These are phyloP conservation scores for Ennomos quercinarius DNA, from an alignment of 2,888 invertebrate species.

Conservation along the genomic window DNA sequence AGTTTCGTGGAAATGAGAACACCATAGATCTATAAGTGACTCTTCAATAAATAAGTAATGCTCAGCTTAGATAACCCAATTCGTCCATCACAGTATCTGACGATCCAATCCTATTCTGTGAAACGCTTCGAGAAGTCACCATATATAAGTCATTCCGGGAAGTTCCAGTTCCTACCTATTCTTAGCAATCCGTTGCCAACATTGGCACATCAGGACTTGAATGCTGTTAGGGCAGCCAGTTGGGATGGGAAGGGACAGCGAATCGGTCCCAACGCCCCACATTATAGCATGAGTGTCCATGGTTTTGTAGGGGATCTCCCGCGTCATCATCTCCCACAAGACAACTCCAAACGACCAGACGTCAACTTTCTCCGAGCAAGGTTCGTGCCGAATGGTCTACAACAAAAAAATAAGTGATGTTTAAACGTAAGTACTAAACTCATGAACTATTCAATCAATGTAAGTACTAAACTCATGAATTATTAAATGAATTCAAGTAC, in stretches of 20 bases:
- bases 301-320: slow-evolving; percentile 84
- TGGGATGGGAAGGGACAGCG: slow-evolving; percentile 96
- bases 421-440: too few relatives aligned
- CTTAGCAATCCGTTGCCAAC: slow-evolving; percentile 96
- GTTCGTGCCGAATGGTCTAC: slow-evolving; percentile 95
- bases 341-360: slow-evolving; percentile 99
- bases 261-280: slow-evolving; percentile 98
- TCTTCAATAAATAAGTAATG: too few relatives aligned
- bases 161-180: slow-evolving; percentile 80
- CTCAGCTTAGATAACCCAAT: too few relatives aligned
- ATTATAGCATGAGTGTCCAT: slow-evolving; percentile 98
- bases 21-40: too few relatives aligned
- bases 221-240: slow-evolving; percentile 95
- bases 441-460: too few relatives aligned
- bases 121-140: too few relatives aligned
- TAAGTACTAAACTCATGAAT: neutral
- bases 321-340: slow-evolving; percentile 98
- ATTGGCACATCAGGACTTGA: slow-evolving; percentile 94
- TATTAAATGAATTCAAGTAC: too few relatives aligned
- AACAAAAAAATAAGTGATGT: neutral
- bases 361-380: slow-evolving; percentile 98
- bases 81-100: too few relatives aligned
- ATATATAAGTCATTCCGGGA: too few relatives aligned
- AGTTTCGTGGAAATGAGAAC: too few relatives aligned
- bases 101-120: too few relatives aligned